Base-by-base conservation (phyloP, 2,888 invertebrate genomes). In the Digitonthophagus gazella region DNA sequence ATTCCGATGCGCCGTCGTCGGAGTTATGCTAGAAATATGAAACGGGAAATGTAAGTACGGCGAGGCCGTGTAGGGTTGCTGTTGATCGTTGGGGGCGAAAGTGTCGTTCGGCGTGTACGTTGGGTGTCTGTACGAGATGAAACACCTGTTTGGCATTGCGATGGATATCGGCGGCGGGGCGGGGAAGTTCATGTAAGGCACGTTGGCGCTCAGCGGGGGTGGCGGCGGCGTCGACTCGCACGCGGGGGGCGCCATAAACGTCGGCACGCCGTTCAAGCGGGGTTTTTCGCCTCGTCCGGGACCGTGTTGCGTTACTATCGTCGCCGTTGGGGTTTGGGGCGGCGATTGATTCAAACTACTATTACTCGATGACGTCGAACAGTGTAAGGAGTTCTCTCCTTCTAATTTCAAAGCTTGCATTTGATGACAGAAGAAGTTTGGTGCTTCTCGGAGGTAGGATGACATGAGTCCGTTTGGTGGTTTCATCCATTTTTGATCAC, bases 291-390 rank as follows among this genome's bases (percentile, higher is more conserved):
- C 77, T 74, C 78, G 72, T 5, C 78, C 78, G 1, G 78, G 78
- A 11, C 78, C 78, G 68, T 79, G 78, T 20, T 76, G 78, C 44
- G 74, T 73, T 15, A 74, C 72, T 6, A 74, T 56, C 15, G 83
- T 78, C 76, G 84, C 82, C 79, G 89, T 84, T 22, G 88, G 89
- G 74, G 88, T 89, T 5, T 86, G 86, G 0, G 87, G 87, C 15
- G 86, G 86, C 71, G 87, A 85, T 72, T 85, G 84, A 15, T 83
- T 82, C 61, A 85, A 84, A 69, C 85, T 86, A 71, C 84, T 85
- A 15, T 84, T 84, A 72, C 86, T 85, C 66, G 85, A 84, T 71
- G 85, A 85, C 72, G 85, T 85, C 1, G 86, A 86, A 71, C 83
- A 84, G 61, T 86, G 85, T 64, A 85, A 80, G 68, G 82, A 82